These are phyloP conservation scores for Latrodectus geometricus DNA, from an alignment of 1,140 invertebrate species.

Conservation along the genomic window DNA sequence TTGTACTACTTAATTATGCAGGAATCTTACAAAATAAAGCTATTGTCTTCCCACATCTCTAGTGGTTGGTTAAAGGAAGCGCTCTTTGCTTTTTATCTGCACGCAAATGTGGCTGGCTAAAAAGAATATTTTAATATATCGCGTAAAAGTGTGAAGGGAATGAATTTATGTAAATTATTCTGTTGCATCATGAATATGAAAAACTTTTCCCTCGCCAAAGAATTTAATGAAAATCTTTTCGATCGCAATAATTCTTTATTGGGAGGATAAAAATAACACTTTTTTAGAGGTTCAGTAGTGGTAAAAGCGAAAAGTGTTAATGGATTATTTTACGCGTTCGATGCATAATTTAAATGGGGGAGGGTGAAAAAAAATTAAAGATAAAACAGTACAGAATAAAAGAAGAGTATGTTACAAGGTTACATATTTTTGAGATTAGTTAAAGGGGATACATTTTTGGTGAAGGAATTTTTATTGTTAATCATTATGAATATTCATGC, in stretches of 20 bases:
- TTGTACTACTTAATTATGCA: constrained; percentile 62
- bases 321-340: constrained; percentile 56
- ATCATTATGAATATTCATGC: constrained; percentile 47
- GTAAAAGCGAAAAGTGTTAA: constrained; percentile 38
- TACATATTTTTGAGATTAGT: constrained; percentile 38
- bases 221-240: constrained; percentile 58
- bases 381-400: constrained; percentile 7
- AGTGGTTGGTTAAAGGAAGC: constrained; percentile 41
- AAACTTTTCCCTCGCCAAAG: constrained; percentile 35
- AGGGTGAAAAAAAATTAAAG: not conserved
- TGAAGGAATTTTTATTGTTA: constrained; percentile 31
- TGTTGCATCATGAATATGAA: constrained; percentile 61
- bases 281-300: constrained; percentile 17
- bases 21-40: constrained; percentile 61
- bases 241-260: constrained; percentile 61
- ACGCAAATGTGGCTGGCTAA: not conserved
- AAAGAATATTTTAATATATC: constrained; percentile 58
- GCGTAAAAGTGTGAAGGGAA: constrained; percentile 21
- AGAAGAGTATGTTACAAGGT: constrained; percentile 42
- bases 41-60: constrained; percentile 28
- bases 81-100: constrained; percentile 12
- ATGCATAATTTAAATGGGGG: constrained; percentile 52
- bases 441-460: not conserved
- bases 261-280: constrained; percentile 56
- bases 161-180: constrained; percentile 56